These are phyloP conservation scores for Macrotis lagotis DNA, from an alignment of 2,113 vertebrate genomes.

Conservation along the genomic window DNA sequence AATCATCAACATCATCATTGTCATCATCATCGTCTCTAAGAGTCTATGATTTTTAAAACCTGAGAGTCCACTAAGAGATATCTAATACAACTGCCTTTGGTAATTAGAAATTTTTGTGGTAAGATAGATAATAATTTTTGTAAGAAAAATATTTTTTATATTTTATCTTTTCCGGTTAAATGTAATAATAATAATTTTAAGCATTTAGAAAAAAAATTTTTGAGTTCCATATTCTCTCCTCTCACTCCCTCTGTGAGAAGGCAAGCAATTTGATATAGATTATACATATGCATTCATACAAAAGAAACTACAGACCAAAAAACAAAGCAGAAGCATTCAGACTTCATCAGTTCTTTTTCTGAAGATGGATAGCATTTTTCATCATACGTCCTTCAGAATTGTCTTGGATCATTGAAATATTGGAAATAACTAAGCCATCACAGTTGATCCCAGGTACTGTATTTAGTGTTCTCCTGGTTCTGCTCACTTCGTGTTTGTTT, in stretches of 20 bases:
- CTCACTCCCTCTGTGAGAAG: not conserved
- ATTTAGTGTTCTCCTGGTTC: not conserved
- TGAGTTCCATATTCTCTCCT: not conserved
- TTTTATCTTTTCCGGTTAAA: too few relatives aligned
- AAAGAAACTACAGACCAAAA: not conserved
- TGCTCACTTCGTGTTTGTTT: not conserved
- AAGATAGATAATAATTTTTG: conserved; percentile 33
- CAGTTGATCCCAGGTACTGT: not conserved
- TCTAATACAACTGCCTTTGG: not conserved
- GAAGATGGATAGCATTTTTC: not conserved
- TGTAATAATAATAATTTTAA: too few relatives aligned
- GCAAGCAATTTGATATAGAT: not conserved
- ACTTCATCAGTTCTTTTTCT: not conserved
- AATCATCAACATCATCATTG: too few relatives aligned
- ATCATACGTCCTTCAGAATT: not conserved
- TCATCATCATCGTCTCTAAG: too few relatives aligned
- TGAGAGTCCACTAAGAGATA: not conserved
- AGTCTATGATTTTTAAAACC: not conserved
- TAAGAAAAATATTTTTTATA: not conserved
- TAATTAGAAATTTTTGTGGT: not conserved
- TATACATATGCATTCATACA: not conserved
- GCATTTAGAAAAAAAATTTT: not conserved
- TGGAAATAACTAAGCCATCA: not conserved
- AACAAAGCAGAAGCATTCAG: not conserved
- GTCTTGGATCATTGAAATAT: not conserved